Percentiles rank a stretch among this genome's conserved stretches.
phyloP scores from a whole-genome alignment of 2,113 vertebrate genomes.

The Forbesichthys agassizii region DNA sequence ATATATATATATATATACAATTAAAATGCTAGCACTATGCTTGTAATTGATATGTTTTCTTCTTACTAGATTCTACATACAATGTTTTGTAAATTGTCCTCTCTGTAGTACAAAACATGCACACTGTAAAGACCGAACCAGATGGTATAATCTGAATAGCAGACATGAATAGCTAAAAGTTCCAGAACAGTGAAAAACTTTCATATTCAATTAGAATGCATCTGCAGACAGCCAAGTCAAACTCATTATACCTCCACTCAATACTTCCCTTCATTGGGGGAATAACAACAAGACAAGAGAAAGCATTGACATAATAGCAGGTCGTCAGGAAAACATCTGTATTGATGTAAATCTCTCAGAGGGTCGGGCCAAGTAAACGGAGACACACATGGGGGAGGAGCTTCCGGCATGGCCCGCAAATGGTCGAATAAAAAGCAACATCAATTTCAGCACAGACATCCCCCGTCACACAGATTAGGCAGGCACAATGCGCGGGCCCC shows the following conservation, averaged over 20 bases:
- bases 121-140: not conserved
- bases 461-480: constrained; percentile 99
- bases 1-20: too few species aligned
- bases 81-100: constrained; percentile 25
- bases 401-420: constrained; percentile 89
- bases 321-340: constrained; percentile 74
- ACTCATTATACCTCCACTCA: constrained; percentile 38
- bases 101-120: constrained; percentile 15
- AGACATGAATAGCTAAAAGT: constrained; percentile 11
- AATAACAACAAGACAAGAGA: constrained; percentile 23
- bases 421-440: constrained; percentile 98
- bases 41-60: too few species aligned
- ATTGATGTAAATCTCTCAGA: constrained; percentile 73
- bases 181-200: constrained; percentile 14
- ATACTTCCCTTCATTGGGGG: constrained; percentile 44
- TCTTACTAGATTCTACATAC: not conserved
- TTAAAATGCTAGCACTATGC: too few species aligned
- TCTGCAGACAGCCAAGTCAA: constrained; percentile 18
- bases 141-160: not conserved
- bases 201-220: constrained; percentile 1
- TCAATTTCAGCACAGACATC: constrained; percentile 99
- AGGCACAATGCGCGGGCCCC: constrained; percentile 97
- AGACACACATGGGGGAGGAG: constrained; percentile 84
- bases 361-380: constrained; percentile 67
- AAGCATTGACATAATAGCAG: constrained; percentile 46